Evolutionary conservation across 2,888 invertebrate species (phyloP), one percentile per base, ranked within the genome.

Genomic region (Tupiocoris notatus): DNA sequence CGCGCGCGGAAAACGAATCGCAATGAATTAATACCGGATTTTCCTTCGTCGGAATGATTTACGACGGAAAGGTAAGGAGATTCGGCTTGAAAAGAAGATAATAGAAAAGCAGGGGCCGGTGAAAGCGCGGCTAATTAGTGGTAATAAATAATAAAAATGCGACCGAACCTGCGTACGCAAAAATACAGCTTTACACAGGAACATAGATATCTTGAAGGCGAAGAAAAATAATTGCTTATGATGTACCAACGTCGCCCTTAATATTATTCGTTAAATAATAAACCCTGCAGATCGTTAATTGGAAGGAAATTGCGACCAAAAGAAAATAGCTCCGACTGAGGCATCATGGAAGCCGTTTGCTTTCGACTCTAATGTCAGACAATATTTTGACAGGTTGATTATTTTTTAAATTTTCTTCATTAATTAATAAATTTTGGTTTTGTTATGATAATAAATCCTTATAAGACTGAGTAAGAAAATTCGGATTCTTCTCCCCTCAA

Each of bases 81-180:
- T 65, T 65, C 25, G 39, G 54, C 12, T 39, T 25, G 25, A 65
- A 65, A 65, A 65, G 65, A 65, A 39, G 39, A 24, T 1, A 20
- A 20, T 21, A 21, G 65, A 67, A 67, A 21, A 56, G 16, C 54
- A 22, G 56, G 56, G 22, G 39, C 21, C 22, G 56, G 56, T 22
- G 67, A 23, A 67, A 56, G 56, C 54, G 20, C 54, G 54, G 67
- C 67, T 67, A 67, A 67, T 67, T 56, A 67, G 67, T 22, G 57
- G 67, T 22, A 67, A 67, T 67, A 67, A 67, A 67, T 67, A 67
- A 3, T 39, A 39, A 39, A 67, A 57, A 67, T 54, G 56, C 56
- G 67, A 67, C 56, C 54, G n/a, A n/a, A n/a, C n/a, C n/a, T n/a
- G n/a, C n/a, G 54, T 67, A 56, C 56, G 39, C 56, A 67, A 57